phyloP scores from a whole-genome alignment of 1,140 invertebrate species.

The Atta colombica region DNA sequence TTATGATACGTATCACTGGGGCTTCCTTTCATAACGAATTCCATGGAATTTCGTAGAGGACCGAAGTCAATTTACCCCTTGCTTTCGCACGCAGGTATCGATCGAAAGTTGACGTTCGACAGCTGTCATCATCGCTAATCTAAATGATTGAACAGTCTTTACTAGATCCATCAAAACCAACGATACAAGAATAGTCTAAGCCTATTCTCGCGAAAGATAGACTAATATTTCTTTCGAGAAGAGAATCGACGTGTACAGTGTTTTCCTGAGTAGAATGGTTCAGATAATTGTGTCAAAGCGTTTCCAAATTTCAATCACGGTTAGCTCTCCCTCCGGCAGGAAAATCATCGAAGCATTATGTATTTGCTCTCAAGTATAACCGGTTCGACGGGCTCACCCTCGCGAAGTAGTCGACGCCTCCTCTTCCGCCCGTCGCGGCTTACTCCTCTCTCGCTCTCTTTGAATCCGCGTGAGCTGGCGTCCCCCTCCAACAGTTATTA shows the following conservation, averaged over 20 bases:
- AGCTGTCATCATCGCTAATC: slow-evolving; percentile 34
- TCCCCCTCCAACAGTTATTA: slow-evolving; percentile 83
- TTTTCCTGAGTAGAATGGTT: slow-evolving; percentile 69
- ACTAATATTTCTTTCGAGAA: neutral
- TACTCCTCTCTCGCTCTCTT: slow-evolving; percentile 59
- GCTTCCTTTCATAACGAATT: slow-evolving; percentile 75
- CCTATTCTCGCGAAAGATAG: slow-evolving; percentile 22
- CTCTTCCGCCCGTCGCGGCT: slow-evolving; percentile 70
- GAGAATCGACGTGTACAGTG: neutral
- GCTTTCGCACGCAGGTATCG: neutral
- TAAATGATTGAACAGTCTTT: neutral
- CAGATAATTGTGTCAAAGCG: slow-evolving; percentile 86
- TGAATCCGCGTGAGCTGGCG: slow-evolving; percentile 66
- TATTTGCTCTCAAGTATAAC: slow-evolving; percentile 86
- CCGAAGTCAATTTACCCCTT: slow-evolving; percentile 21
- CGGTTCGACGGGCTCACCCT: slow-evolving; percentile 83
- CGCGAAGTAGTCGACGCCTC: slow-evolving; percentile 70
- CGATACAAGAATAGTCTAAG: neutral
- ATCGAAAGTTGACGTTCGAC: neutral
- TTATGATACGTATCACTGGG: slow-evolving; percentile 62
- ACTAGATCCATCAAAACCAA: neutral
- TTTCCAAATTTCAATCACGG: slow-evolving; percentile 86
- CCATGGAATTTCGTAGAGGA: slow-evolving; percentile 64
- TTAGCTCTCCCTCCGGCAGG: slow-evolving; percentile 76
- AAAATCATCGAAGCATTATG: slow-evolving; percentile 86